Evolutionary conservation across 2,797 vertebrate genomes (phyloP).

Genomic region (Sebastes diploproa): DNA sequence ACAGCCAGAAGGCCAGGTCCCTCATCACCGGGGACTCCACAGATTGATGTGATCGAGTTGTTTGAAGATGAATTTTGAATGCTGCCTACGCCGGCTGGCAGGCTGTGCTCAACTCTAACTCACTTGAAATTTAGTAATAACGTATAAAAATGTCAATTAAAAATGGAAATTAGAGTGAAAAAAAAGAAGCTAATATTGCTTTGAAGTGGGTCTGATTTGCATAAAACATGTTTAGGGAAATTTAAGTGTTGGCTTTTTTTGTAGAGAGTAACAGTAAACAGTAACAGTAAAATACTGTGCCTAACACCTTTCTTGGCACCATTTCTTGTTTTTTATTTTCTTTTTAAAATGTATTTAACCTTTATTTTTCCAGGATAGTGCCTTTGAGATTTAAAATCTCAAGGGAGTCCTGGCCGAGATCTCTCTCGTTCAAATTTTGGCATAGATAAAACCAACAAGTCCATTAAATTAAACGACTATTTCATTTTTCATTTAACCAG

Average conservation of each 20-base stretch:
- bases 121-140: slow-evolving; percentile 33
- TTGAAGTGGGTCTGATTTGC: slow-evolving; percentile 17
- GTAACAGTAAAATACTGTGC: background rate
- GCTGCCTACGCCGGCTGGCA: slow-evolving; percentile 33
- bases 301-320: background rate
- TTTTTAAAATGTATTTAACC: background rate
- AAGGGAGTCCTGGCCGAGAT: background rate
- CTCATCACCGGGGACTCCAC: slow-evolving; percentile 65
- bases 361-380: background rate
- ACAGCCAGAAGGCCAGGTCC: slow-evolving; percentile 67
- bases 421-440: background rate
- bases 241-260: background rate
- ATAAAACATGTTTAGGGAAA: background rate
- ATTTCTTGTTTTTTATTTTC: background rate
- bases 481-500: background rate
- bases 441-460: background rate
- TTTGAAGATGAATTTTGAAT: slow-evolving; percentile 67
- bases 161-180: slow-evolving; percentile 28
- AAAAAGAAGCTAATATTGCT: background rate
- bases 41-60: slow-evolving; percentile 72
- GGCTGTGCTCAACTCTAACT: slow-evolving; percentile 16
- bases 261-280: background rate
- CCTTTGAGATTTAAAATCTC: too few relatives aligned
- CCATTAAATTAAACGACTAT: background rate
- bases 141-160: slow-evolving; percentile 41